Evolutionary conservation across 1,140 invertebrate species (phyloP), one percentile per base, ranked within the genome.

Genomic region (Vanessa atalanta): DNA sequence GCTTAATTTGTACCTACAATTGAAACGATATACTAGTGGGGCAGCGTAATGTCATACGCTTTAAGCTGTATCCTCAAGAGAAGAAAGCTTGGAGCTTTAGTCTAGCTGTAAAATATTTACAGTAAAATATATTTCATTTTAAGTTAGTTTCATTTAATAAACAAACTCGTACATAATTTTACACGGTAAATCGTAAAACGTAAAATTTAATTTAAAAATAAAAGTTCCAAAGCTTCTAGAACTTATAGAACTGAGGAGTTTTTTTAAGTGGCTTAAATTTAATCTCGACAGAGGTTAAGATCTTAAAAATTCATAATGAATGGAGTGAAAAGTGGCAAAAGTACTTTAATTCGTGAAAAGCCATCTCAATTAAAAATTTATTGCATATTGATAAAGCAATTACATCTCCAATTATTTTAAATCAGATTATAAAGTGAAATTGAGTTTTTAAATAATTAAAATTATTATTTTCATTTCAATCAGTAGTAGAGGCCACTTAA

Each of bases 191-290:
- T 12, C 37, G 15, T 61, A 61, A 61, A 61, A 61, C 53, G 11
- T 43, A 31, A 61, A 61, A 61, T 8, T 26, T 61, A 61, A 61
- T 5, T 61, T 61, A 2, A 23, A 37, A 61, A 61, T 37, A 26
- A 61, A 61, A 61, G 26, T 61, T 61, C 13, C 16, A 37, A 61
- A 61, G 57, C 31, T 61, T 61, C 43, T 61, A 43, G n/a, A 31
- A 61, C 57, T 61, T 61, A 61, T 37, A 61, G 31, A 61, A 61
- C 13, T 61, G 57, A 61, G 57, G 57, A 37, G 26, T 61, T 68
- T 68, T 43, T 68, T 57, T 68, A 68, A 68, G 66, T 68, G 53
- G 66, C 53, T 60, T 68, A 57, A 68, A 68, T 57, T 47, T 68
- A 20, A 68, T 68, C 53, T 57, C 66, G n/a, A 47, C 53, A 60